Percentiles rank a stretch among this genome's conserved stretches.
Conservation (phyloP, 53 echinoderm and acorn worm species). For the Apostichopus leukothele region DNA sequence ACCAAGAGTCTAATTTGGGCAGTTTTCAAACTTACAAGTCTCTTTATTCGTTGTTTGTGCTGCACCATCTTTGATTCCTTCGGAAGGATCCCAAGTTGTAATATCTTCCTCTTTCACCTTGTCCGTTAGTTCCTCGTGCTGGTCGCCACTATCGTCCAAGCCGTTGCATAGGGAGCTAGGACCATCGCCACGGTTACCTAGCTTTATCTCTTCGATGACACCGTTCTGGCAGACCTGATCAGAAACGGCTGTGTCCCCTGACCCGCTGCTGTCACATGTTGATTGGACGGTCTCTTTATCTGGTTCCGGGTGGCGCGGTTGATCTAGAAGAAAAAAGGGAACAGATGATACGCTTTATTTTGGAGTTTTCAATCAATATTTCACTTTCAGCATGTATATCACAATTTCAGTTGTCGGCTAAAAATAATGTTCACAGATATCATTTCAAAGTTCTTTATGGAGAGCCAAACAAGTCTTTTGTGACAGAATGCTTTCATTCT, state of each 20-base stretch:
- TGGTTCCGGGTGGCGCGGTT: constrained; percentile 27
- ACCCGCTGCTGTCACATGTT: not conserved
- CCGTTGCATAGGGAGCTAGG: constrained; percentile 40
- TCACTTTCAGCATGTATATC: no score
- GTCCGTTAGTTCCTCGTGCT: constrained; percentile 15
- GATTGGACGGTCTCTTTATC: constrained; percentile 11
- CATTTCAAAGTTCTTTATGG: no score
- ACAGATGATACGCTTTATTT: no score
- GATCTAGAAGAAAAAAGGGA: not conserved
- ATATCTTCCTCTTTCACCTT: constrained; percentile 1
- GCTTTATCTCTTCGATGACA: not conserved
- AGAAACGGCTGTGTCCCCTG: not conserved
- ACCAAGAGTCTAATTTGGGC: no score
- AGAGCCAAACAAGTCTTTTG: no score
- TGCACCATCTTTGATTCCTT: not conserved
- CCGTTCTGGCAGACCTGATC: not conserved
- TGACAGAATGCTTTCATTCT: no score
- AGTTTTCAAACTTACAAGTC: not conserved
- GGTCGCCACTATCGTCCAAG: constrained; percentile 39
- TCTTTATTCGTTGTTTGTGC: not conserved
- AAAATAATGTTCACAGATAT: no score
- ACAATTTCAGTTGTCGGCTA: no score
- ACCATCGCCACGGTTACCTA: constrained; percentile 15
- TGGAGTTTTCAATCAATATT: no score
- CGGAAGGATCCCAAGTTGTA: not conserved